Base-by-base conservation (phyloP, 2,113 vertebrate species). In the Rallus limicola region DNA sequence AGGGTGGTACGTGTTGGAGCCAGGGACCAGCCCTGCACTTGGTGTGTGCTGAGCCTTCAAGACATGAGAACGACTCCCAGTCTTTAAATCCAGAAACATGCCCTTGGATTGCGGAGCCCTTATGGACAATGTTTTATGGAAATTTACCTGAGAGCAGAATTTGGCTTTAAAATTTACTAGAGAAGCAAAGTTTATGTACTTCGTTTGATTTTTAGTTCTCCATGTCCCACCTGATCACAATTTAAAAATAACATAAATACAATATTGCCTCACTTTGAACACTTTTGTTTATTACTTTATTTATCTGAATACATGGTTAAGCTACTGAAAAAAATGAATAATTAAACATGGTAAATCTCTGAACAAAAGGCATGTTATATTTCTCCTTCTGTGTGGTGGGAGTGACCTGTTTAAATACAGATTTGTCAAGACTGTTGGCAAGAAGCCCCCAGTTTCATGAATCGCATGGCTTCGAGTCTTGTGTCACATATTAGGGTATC, bases 341-440 rank as follows among this genome's bases (percentile, higher is more conserved):
- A 98, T 97, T 97, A 96, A 98, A 97, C 94, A 95, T 94, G 97
- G 95, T 97, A 98, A 97, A 97, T 97, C 92, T 98, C 95, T 97
- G 90, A 97, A 97, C 79, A 91, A 97, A 97, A 81, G 78, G 40
- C 95, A 97, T 94, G 86, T 93, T 92, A 97, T 93, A 97, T 96
- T 94, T 92, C 94, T 97, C 88, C 91, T 97, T 97, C 93, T 97
- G 85, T 97, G 90, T 96, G 93, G 71, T 91, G 93, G 77, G 86
- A 96, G 68, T 94, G 67, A 78, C 70, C 89, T 92, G 85, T 96
- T 97, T 88, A 94, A 92, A 79, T 75, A 62, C n/a, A 67, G 80
- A 81, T 75, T 72, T 91, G 44, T 94, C 93, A 64, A 46, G 84
- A 40, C 48, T 55, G 8, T 88, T 97, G 44, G 69, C 62, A 91